Conservation (phyloP, 2,888 invertebrate species). For the Ectemnius continuus region DNA sequence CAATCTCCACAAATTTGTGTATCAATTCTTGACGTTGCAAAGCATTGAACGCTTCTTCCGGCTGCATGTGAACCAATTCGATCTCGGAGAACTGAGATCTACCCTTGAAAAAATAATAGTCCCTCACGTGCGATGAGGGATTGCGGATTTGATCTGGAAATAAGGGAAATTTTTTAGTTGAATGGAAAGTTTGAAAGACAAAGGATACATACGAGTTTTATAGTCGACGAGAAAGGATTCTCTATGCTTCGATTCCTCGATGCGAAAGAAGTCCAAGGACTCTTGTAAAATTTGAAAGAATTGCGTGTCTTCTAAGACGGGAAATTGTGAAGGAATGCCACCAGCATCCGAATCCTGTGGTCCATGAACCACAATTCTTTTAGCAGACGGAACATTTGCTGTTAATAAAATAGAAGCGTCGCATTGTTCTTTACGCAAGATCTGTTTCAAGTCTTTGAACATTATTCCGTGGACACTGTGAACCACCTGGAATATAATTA, state of each 20-base stretch:
- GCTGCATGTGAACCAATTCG: conserved; percentile 94
- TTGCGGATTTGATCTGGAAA: conserved; percentile 95
- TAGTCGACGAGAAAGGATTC: conserved; percentile 98
- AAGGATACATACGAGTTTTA: conserved; percentile 88
- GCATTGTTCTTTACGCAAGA: conserved; percentile 98
- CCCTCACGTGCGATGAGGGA: conserved; percentile 95
- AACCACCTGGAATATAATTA: conserved; percentile 85
- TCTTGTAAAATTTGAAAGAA: conserved; percentile 97
- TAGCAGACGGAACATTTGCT: conserved; percentile 99
- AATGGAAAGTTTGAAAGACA: background rate
- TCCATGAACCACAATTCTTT: conserved; percentile 98
- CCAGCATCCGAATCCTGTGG: conserved; percentile 93
- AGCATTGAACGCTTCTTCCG: conserved; percentile 93
- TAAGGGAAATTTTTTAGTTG: background rate
- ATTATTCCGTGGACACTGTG: conserved; percentile 99
- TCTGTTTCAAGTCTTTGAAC: conserved; percentile 99
- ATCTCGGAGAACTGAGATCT: conserved; percentile 98
- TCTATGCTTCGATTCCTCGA: conserved; percentile 92
- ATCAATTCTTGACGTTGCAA: conserved; percentile 93
- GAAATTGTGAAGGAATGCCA: conserved; percentile 98
- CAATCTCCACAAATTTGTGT: conserved; percentile 97
- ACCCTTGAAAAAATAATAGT: conserved; percentile 87
- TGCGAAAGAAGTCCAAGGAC: conserved; percentile 97
- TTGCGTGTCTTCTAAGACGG: conserved; percentile 98
- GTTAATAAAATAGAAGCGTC: conserved; percentile 98